A percentile compares a stretch with the other conserved stretches of the same genome.
Conservation (phyloP, 2,113 vertebrate species). For the Alaudala cheleensis region DNA sequence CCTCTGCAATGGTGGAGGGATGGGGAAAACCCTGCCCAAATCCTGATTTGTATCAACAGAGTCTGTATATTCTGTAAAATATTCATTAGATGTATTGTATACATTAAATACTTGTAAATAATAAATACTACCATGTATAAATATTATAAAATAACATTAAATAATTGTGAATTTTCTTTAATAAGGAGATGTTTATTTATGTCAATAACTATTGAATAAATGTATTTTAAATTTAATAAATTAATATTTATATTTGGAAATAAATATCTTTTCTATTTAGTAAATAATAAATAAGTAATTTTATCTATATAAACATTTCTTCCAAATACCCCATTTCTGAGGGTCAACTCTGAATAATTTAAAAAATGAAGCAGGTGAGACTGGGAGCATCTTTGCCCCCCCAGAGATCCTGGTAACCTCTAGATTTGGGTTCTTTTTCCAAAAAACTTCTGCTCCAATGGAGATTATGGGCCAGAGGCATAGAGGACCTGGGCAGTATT, state of each 20-base stretch:
- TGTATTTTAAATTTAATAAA: too few species aligned
- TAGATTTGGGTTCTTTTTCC: background rate
- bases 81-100: rapidly evolving
- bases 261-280: too few species aligned
- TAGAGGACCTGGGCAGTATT: background rate
- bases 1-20: background rate
- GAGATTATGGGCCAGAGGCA: background rate
- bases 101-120: background rate
- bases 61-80: too few species aligned
- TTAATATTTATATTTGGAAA: too few species aligned
- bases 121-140: background rate
- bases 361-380: background rate
- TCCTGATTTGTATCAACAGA: rapidly evolving
- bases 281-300: background rate
- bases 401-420: background rate
- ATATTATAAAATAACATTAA: too few species aligned
- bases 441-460: background rate
- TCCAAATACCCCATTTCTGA: background rate
- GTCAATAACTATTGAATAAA: background rate
- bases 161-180: background rate
- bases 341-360: background rate
- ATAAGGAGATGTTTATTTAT: background rate
- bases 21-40: background rate
- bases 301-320: background rate
- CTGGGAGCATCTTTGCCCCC: background rate